Evolutionary conservation across 2,113 vertebrate species (phyloP).

Genomic region (Tragulus kanchil): DNA sequence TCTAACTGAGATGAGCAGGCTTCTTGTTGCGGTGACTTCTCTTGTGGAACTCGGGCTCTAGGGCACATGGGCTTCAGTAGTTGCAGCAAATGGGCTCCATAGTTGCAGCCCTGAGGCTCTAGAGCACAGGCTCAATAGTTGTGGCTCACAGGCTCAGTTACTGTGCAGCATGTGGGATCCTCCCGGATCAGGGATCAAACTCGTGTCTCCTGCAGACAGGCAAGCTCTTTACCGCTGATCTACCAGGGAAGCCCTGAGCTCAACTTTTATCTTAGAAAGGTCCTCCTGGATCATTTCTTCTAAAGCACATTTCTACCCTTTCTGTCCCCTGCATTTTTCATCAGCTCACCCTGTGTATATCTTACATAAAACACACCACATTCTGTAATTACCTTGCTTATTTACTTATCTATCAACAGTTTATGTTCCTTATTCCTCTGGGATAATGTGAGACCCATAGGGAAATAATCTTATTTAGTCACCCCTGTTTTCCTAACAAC

Average conservation of each 20-base stretch:
- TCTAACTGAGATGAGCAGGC: too few relatives aligned
- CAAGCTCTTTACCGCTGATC: too few relatives aligned
- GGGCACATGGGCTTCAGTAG: too few relatives aligned
- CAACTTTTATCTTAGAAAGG: slow-evolving; percentile 32
- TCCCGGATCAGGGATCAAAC: too few relatives aligned
- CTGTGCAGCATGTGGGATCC: too few relatives aligned
- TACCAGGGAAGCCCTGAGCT: background rate
- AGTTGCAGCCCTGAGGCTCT: too few relatives aligned
- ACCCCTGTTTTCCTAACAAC: background rate
- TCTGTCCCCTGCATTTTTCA: background rate
- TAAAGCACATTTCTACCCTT: background rate
- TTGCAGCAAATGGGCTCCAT: too few relatives aligned
- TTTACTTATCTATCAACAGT: background rate
- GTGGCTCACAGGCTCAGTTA: too few relatives aligned
- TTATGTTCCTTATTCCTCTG: background rate
- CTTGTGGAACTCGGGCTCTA: too few relatives aligned
- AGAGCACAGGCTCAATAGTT: too few relatives aligned
- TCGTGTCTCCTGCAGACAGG: too few relatives aligned
- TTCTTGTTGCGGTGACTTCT: too few relatives aligned
- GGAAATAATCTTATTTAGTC: slow-evolving; percentile 45
- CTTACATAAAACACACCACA: background rate
- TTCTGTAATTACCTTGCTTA: background rate
- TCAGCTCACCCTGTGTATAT: background rate
- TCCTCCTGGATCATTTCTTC: background rate
- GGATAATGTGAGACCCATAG: background rate